A percentile compares a stretch with the other conserved stretches of the same genome.
phyloP scores from a whole-genome alignment of 1,140 invertebrate genomes.

The Halictus rubicundus region DNA sequence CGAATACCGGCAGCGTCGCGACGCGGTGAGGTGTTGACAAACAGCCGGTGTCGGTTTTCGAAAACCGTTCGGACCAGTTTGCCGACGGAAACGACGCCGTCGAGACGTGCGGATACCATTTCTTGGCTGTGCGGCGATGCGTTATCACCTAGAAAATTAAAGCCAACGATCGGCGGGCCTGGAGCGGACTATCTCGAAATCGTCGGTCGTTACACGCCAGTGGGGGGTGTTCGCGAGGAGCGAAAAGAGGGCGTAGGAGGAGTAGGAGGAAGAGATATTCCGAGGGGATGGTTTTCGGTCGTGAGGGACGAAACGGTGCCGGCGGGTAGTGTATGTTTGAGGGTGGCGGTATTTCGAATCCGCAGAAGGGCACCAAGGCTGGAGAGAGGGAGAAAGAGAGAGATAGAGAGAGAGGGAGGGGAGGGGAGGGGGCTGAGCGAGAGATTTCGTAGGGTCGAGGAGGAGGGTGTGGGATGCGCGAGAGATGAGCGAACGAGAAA shows the following conservation, averaged over 20 bases:
- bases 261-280: no score
- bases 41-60: not conserved
- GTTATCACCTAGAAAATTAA: constrained; percentile 67
- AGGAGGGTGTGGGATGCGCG: constrained; percentile 41
- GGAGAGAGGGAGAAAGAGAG: constrained; percentile 28
- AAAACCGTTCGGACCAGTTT: not conserved
- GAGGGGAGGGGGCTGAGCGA: constrained; percentile 1
- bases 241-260: not conserved
- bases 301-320: constrained; percentile 18
- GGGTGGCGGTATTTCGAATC: constrained; percentile 51
- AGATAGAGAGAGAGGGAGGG: constrained; percentile 21
- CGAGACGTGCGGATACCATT: constrained; percentile 18
- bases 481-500: constrained; percentile 73
- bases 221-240: constrained; percentile 36
- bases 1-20: not conserved
- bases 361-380: constrained; percentile 21
- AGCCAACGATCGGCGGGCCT: constrained; percentile 48
- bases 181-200: constrained; percentile 44
- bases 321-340: constrained; percentile 25
- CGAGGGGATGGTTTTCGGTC: constrained; percentile 4
- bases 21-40: not conserved
- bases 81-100: not conserved
- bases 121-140: constrained; percentile 41
- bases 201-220: constrained; percentile 47
- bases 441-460: constrained; percentile 54